These are phyloP conservation scores for Mesembrinibis cayennensis DNA, from an alignment of 2,113 vertebrate species.

Conservation along the genomic window DNA sequence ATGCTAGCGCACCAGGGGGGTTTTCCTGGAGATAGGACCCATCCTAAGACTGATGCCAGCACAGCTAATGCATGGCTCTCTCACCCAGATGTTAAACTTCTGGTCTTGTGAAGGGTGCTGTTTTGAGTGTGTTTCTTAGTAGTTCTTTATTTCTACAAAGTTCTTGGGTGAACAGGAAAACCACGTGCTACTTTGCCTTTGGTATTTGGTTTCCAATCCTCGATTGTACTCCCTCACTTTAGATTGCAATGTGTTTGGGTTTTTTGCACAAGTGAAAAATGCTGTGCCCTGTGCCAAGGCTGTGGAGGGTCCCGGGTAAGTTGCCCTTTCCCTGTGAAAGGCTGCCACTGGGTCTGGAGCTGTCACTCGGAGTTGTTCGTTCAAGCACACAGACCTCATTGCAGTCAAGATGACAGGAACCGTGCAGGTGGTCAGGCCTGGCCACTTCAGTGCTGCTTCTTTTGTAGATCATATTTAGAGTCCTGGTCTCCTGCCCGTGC, in stretches of 20 bases:
- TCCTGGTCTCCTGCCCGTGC: neutral
- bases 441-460: neutral
- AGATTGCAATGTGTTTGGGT: accelerated
- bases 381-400: accelerated
- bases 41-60: neutral
- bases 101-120: neutral
- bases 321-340: neutral
- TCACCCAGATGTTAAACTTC: neutral
- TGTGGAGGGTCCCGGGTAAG: neutral
- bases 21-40: neutral
- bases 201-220: neutral
- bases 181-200: accelerated
- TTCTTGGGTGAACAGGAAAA: neutral
- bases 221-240: neutral
- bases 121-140: neutral
- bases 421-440: accelerated
- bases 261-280: neutral
- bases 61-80: neutral
- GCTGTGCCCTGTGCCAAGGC: neutral
- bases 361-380: accelerated
- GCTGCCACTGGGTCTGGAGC: accelerated
- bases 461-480: accelerated
- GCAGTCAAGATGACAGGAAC: accelerated
- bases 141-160: neutral
- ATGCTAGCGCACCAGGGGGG: accelerated